phyloP scores from a whole-genome alignment of 1,140 invertebrate species.

The Diachasmimorpha longicaudata region DNA sequence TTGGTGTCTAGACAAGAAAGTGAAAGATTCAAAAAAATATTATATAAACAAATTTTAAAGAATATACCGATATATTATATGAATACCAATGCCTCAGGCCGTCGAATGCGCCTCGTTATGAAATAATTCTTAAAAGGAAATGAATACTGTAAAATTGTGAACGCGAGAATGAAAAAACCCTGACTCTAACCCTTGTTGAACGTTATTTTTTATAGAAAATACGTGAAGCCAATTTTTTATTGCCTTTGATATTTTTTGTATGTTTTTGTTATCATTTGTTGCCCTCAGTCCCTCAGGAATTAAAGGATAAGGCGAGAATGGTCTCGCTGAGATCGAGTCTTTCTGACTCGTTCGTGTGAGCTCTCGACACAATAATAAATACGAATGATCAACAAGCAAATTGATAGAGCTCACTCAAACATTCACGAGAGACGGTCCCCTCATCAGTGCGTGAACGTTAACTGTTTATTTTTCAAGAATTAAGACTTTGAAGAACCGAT shows the following conservation, averaged over 20 bases:
- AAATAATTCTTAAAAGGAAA: constrained; percentile 1
- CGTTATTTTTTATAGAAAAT: constrained; percentile 20
- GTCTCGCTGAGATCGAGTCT: not conserved
- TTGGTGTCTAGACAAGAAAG: constrained; percentile 5
- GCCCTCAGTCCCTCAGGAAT: not conserved
- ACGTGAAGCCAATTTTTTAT: not conserved
- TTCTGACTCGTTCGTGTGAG: not conserved
- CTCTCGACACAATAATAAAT: not conserved
- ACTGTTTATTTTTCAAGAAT: constrained; percentile 45
- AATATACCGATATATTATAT: constrained; percentile 10
- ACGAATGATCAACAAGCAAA: not conserved
- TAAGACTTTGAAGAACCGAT: constrained; percentile 35
- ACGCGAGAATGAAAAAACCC: not conserved
- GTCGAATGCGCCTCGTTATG: not conserved
- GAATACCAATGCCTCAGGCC: constrained; percentile 7
- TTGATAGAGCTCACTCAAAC: not conserved
- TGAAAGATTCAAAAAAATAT: constrained; percentile 2
- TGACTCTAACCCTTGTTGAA: constrained; percentile 7
- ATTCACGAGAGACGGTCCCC: constrained; percentile 18
- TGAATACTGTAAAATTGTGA: not conserved
- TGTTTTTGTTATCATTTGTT: not conserved
- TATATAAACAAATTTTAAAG: constrained; percentile 17
- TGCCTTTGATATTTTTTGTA: not conserved
- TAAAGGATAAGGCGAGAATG: not conserved
- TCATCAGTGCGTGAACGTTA: constrained; percentile 42